Evolutionary conservation across 1,140 invertebrate genomes (phyloP).

Genomic region (Condylostylus longicornis): DNA sequence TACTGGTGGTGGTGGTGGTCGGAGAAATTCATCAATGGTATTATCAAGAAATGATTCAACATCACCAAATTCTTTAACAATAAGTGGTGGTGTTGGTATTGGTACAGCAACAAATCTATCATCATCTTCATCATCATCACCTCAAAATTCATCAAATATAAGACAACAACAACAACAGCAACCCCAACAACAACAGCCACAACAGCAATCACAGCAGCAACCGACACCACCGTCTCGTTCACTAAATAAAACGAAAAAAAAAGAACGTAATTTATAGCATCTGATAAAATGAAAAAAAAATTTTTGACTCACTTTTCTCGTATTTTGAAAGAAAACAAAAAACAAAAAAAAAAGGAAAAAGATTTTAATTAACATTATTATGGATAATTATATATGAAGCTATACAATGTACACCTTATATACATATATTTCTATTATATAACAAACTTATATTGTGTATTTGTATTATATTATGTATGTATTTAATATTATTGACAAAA

Average conservation of each 20-base stretch:
- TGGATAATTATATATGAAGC: too few relatives aligned
- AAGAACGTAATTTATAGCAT: background rate
- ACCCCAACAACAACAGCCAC: slow-evolving; percentile 1
- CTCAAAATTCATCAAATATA: background rate
- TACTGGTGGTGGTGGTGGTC: background rate
- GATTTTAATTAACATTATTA: background rate
- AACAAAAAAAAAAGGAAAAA: background rate
- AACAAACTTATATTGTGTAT: too few relatives aligned
- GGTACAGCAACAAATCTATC: too few relatives aligned
- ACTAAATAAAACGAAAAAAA: too few relatives aligned
- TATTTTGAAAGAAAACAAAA: background rate
- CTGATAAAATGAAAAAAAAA: background rate
- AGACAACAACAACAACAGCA: background rate
- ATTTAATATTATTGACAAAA: too few relatives aligned
- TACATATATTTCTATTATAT: too few relatives aligned
- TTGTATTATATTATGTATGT: too few relatives aligned
- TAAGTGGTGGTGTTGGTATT: too few relatives aligned
- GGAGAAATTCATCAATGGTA: background rate
- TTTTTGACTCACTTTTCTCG: background rate
- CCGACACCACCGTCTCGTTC: background rate
- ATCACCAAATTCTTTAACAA: too few relatives aligned
- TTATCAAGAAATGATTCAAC: background rate
- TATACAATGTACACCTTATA: too few relatives aligned
- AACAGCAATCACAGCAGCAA: background rate
- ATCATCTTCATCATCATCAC: background rate